phyloP scores from a whole-genome alignment of 92 coral and sea anemone species.

The Scolanthus callimorphus region DNA sequence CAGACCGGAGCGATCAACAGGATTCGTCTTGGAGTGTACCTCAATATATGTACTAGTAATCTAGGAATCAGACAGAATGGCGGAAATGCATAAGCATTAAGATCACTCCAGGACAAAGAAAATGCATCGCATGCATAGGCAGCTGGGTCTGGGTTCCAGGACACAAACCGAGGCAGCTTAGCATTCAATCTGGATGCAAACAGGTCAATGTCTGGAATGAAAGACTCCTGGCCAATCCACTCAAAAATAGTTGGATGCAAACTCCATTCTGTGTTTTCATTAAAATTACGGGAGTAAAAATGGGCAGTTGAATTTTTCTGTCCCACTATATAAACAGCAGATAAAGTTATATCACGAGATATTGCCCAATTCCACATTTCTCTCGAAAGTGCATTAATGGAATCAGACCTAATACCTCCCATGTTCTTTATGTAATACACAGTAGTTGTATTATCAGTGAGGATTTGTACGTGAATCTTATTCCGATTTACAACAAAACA shows the following conservation, averaged over 20 bases:
- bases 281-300: neutral
- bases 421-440: conserved; percentile 17
- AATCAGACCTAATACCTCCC: conserved; percentile 13
- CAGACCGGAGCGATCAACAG: conserved; percentile 30
- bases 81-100: conserved; percentile 43
- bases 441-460: conserved; percentile 21
- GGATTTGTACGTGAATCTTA: conserved; percentile 8
- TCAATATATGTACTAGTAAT: conserved; percentile 16
- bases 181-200: conserved; percentile 42
- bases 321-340: conserved; percentile 11
- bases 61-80: conserved; percentile 43
- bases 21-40: conserved; percentile 1
- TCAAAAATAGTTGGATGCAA: conserved; percentile 10
- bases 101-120: conserved; percentile 26
- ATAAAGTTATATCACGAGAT: neutral
- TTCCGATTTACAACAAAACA: conserved; percentile 1
- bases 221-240: conserved; percentile 1
- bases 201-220: conserved; percentile 18
- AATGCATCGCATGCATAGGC: conserved; percentile 40
- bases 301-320: neutral
- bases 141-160: conserved; percentile 44
- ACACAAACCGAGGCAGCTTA: conserved; percentile 16
- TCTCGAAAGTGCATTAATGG: neutral
- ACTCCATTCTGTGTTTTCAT: conserved; percentile 8
- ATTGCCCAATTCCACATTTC: conserved; percentile 11